Evolutionary conservation across 1,140 invertebrate species (phyloP), one percentile per base, ranked within the genome.

Genomic region (Panonychus citri): DNA sequence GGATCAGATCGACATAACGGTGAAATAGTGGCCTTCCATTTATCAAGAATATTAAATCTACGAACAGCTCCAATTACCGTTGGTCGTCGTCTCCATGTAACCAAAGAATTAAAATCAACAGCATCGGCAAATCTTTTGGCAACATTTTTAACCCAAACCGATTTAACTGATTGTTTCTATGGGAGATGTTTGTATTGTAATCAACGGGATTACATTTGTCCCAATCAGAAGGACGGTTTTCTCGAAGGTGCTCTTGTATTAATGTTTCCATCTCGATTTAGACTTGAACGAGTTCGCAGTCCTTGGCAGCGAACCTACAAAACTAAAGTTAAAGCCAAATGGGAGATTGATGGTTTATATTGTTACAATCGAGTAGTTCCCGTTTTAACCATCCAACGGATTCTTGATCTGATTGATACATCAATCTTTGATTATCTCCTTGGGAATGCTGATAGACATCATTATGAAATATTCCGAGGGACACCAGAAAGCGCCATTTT

Each of bases 381-480:
- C n/a, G 53, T 62, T 17, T 63, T 64, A 58, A 66, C 59, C 67
- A 68, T 66, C 69, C 43, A 70, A 69, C 73, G 80, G 48, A 68
- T 94, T 27, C 70, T 90, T 51, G 86, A 94, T 70, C 72, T 94
- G 40, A 76, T 93, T 54, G 88, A 93, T 69, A 78, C 80, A 17
- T 73, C 84, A 2, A 78, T 93, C 59, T 89, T 94, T 68, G 89
- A 95, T 71, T 95, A 88, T 70, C 71, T 95, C 2, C 81, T 91
- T 67, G 85, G 87, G 67, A 95, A 95, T 73, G 89, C 87, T 1
- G 89, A 95, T 70, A 73, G 89, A 19, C 88, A 95, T 73, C 82
- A 85, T 74, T 67, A 63, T 55, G 62, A 63, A 46, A 54, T 57
- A 12, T 58, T 66, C 34, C 60, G 60, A 37, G 69, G 70, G 63